Percentiles rank a stretch among this genome's conserved stretches.
phyloP scores from a whole-genome alignment of 2,113 vertebrate genomes.

The Chaenogobius annularis region DNA sequence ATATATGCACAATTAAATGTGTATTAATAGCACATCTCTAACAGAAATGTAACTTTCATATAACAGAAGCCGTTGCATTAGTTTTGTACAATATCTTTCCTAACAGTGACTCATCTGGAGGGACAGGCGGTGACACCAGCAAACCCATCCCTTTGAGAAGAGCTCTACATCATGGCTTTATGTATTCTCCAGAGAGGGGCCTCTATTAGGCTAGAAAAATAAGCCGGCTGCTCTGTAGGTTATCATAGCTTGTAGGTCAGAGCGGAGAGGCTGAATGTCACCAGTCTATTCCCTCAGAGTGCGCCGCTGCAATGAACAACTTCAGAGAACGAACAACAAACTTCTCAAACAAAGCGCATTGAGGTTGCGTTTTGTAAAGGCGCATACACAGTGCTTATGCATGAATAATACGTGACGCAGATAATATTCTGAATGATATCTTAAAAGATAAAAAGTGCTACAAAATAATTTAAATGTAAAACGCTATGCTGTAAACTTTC shows the following conservation, averaged over 20 bases:
- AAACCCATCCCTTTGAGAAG: conserved; percentile 39
- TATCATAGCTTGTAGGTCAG: conserved; percentile 60
- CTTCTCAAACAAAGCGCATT: conserved; percentile 5
- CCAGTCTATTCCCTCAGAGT: conserved; percentile 23
- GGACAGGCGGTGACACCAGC: conserved; percentile 2
- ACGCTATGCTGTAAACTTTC: no score
- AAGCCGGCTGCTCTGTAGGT: conserved; percentile 47
- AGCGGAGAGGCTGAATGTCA: conserved; percentile 47
- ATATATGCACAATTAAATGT: no score
- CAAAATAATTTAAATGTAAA: no score
- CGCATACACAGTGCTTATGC: background rate
- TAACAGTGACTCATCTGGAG: conserved; percentile 15
- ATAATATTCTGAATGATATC: no score
- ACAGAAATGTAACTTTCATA: conserved; percentile 19
- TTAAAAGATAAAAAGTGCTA: no score
- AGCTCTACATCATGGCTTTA: conserved; percentile 32
- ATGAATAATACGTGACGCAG: background rate
- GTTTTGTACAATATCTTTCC: conserved; percentile 13
- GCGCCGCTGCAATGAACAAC: conserved; percentile 38
- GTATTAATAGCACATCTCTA: no score
- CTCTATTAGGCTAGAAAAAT: conserved; percentile 59
- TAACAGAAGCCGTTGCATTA: conserved; percentile 39
- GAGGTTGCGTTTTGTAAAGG: background rate
- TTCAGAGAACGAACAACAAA: conserved; percentile 33
- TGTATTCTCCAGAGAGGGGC: conserved; percentile 30